A percentile compares a stretch with the other conserved stretches of the same genome.
phyloP scores from a whole-genome alignment of 1,140 invertebrate species.

The Eueides isabella region DNA sequence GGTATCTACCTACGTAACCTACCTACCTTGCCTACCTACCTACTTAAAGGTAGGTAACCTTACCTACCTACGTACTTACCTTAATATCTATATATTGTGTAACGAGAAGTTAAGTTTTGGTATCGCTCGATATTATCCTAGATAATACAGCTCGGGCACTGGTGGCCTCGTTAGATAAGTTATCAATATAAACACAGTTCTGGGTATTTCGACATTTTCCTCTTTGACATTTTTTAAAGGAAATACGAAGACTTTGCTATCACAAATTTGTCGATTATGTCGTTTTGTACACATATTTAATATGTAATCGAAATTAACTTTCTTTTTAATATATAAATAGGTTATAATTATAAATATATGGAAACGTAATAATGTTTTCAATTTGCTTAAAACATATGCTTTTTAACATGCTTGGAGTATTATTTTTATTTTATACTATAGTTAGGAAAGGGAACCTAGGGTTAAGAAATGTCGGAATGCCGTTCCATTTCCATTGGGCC shows the following conservation, averaged over 20 bases:
- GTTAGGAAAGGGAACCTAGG: too few relatives aligned
- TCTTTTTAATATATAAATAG: neutral
- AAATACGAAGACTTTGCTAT: neutral
- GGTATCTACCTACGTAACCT: neutral
- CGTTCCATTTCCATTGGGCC: too few relatives aligned
- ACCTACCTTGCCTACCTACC: too few relatives aligned
- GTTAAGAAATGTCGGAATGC: too few relatives aligned
- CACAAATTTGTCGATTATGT: too few relatives aligned
- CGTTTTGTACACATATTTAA: too few relatives aligned
- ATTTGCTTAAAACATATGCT: too few relatives aligned
- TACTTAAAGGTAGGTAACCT: too few relatives aligned
- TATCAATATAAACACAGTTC: constrained; percentile 36
- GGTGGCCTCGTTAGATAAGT: constrained; percentile 60
- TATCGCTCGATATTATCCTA: constrained; percentile 50
- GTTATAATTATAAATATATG: too few relatives aligned
- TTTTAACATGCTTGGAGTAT: too few relatives aligned
- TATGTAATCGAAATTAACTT: neutral
- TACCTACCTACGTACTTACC: neutral
- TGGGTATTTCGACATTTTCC: constrained; percentile 36
- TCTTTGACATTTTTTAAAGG: constrained; percentile 15
- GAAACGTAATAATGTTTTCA: too few relatives aligned
- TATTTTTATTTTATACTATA: too few relatives aligned
- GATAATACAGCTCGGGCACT: constrained; percentile 50
- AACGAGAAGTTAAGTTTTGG: constrained; percentile 17
- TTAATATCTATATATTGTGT: constrained; percentile 14